phyloP scores from a whole-genome alignment of 1,140 invertebrate species.

The Drosophila erecta region DNA sequence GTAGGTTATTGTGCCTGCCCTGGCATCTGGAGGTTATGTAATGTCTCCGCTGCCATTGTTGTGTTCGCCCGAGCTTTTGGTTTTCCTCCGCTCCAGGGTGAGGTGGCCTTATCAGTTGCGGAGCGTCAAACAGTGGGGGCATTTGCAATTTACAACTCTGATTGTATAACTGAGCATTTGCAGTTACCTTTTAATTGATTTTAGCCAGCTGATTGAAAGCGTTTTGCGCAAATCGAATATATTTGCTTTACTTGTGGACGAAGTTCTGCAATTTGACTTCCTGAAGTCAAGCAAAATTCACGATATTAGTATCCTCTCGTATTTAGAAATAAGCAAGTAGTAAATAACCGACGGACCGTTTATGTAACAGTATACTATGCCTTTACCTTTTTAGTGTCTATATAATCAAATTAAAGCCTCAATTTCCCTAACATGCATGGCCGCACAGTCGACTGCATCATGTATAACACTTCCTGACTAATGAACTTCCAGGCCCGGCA shows the following conservation, averaged over 20 bases:
- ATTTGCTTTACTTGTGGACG: not conserved
- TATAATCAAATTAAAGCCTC: constrained; percentile 50
- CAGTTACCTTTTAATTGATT: constrained; percentile 42
- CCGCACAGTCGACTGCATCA: constrained; percentile 19
- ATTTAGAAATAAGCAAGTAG: not conserved
- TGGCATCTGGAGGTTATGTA: constrained; percentile 57
- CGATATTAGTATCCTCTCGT: constrained; percentile 4
- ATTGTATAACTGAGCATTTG: constrained; percentile 48
- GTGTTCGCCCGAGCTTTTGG: constrained; percentile 34
- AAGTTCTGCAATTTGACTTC: not conserved
- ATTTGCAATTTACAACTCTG: constrained; percentile 46
- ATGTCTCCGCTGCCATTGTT: constrained; percentile 65
- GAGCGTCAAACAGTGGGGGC: constrained; percentile 26
- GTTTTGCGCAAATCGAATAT: constrained; percentile 21
- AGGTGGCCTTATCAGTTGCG: constrained; percentile 63
- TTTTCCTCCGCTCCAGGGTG: constrained; percentile 30
- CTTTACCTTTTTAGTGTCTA: constrained; percentile 22
- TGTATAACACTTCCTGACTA: constrained; percentile 78
- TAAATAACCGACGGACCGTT: constrained; percentile 1
- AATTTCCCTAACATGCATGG: constrained; percentile 40
- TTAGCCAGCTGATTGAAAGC: constrained; percentile 35
- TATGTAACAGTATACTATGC: constrained; percentile 13
- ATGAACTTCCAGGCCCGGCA: constrained; percentile 58
- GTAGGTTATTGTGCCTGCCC: constrained; percentile 71
- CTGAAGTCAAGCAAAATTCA: not conserved